A percentile compares a stretch with the other conserved stretches of the same genome.
Evolutionary conservation across 2,888 invertebrate species (phyloP).

Genomic region (Pristionchus maxplancki): DNA sequence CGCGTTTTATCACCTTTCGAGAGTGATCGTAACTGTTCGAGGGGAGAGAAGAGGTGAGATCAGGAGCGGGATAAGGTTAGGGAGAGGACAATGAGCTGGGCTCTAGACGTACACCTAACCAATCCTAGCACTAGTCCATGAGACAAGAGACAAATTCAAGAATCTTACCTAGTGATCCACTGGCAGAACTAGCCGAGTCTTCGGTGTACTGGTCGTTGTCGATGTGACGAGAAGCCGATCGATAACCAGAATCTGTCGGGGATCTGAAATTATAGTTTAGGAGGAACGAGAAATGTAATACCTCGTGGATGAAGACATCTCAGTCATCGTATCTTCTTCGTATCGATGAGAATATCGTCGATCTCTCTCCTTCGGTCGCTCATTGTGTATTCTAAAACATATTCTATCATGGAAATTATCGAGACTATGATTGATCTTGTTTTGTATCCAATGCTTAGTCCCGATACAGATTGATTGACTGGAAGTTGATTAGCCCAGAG

Average conservation of each 20-base stretch:
- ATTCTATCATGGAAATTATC: neutral
- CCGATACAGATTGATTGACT: neutral
- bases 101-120: no score
- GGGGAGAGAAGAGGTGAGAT: neutral
- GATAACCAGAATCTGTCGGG: conserved; percentile 53
- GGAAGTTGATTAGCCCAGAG: neutral
- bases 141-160: no score
- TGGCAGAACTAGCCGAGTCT: conserved; percentile 22
- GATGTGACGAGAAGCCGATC: conserved; percentile 53
- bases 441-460: neutral
- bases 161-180: conserved; percentile 41
- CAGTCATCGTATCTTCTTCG: conserved; percentile 45
- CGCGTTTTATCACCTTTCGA: conserved; percentile 28
- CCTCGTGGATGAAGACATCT: conserved; percentile 51
- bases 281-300: neutral
- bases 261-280: conserved; percentile 7
- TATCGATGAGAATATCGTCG: conserved; percentile 34
- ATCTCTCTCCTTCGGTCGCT: neutral
- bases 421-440: neutral
- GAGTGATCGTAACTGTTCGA: conserved; percentile 38
- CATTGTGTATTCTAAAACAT: neutral
- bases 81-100: neutral
- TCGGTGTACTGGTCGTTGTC: conserved; percentile 35
- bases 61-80: neutral
- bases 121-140: no score